Percentiles rank a stretch among this genome's conserved stretches.
Conservation (phyloP, 2,113 vertebrate genomes). For the Eolophus roseicapilla region DNA sequence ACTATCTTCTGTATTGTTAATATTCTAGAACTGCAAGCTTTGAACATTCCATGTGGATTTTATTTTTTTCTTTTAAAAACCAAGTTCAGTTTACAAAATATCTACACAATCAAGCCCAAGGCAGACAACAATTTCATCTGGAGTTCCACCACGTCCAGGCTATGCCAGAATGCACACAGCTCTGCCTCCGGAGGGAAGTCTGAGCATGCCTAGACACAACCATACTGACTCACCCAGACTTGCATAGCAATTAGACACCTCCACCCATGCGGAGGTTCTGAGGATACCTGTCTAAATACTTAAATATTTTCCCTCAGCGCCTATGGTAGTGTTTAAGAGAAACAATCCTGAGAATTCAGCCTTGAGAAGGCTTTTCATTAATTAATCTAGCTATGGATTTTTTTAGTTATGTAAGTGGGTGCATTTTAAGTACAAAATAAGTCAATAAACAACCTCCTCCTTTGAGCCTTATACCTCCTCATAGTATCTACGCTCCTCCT, state of each 20-base stretch:
- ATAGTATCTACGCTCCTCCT: constrained; percentile 92
- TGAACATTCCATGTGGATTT: background rate
- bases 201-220: background rate
- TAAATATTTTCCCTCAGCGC: background rate
- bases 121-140: background rate
- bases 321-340: background rate
- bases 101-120: background rate
- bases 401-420: background rate
- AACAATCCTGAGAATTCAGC: background rate
- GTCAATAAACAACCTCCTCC: background rate
- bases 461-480: constrained; percentile 84
- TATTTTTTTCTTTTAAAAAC: background rate
- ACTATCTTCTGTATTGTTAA: background rate
- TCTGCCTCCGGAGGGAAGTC: background rate
- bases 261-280: background rate
- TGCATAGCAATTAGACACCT: constrained; percentile 4
- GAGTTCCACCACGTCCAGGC: background rate
- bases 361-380: background rate
- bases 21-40: background rate
- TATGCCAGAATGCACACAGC: background rate
- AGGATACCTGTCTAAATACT: constrained; percentile 15
- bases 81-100: background rate
- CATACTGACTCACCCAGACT: background rate
- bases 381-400: background rate
- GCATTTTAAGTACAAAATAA: background rate